phyloP scores from a whole-genome alignment of 1,140 invertebrate genomes.

The Listronotus bonariensis region DNA sequence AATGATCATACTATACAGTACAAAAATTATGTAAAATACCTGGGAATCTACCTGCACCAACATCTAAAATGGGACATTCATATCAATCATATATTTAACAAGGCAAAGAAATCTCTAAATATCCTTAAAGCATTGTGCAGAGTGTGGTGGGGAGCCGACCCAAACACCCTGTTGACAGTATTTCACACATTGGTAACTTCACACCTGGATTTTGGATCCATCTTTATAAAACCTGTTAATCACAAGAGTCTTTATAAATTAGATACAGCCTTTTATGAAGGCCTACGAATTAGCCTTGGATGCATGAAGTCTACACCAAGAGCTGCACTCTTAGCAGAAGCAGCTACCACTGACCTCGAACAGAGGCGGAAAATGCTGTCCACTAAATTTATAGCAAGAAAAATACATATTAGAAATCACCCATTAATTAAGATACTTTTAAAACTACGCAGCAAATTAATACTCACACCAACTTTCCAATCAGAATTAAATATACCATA shows the following conservation, averaged over 20 bases:
- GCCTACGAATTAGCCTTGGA: constrained; percentile 1
- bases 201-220: constrained; percentile 6
- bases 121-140: constrained; percentile 16
- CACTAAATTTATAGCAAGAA: constrained; percentile 21
- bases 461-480: not conserved
- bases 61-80: constrained; percentile 17
- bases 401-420: constrained; percentile 5
- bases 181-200: constrained; percentile 2
- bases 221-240: not conserved
- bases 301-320: constrained; percentile 18
- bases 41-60: not conserved
- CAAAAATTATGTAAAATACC: constrained; percentile 15
- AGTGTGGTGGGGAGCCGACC: constrained; percentile 18
- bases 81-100: constrained; percentile 1
- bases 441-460: not conserved
- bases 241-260: not conserved
- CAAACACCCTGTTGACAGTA: constrained; percentile 7
- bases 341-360: constrained; percentile 18
- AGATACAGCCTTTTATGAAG: not conserved
- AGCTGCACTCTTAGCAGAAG: constrained; percentile 12
- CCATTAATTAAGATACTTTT: constrained; percentile 11
- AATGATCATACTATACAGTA: not conserved
- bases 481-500: constrained; percentile 6
- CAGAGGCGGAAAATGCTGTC: constrained; percentile 18
- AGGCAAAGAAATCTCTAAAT: constrained; percentile 14